A percentile compares a stretch with the other conserved stretches of the same genome.
These are phyloP conservation scores for Mimachlamys varia DNA, from an alignment of 2,888 invertebrate genomes.

Conservation along the genomic window DNA sequence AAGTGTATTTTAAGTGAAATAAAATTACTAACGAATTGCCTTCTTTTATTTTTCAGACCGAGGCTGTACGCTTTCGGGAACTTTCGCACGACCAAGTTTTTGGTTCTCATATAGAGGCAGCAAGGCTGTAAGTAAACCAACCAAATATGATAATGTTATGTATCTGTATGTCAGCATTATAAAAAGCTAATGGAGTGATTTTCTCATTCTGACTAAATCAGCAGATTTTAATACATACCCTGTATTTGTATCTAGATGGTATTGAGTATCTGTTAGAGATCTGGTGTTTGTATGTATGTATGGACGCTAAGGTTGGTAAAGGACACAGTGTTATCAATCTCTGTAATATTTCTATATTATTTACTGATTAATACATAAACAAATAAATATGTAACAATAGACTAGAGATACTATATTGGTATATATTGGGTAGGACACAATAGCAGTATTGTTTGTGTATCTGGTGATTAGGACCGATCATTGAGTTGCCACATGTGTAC, in stretches of 20 bases:
- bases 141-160: not conserved
- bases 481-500: conserved; percentile 24
- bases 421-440: not conserved
- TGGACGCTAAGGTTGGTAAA: not conserved
- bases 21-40: too few relatives aligned
- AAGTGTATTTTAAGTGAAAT: too few relatives aligned
- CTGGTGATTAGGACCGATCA: not conserved
- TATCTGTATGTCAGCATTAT: too few relatives aligned
- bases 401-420: not conserved
- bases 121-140: conserved; percentile 63
- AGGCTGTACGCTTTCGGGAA: conserved; percentile 76
- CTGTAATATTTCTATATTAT: not conserved
- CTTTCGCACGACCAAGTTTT: conserved; percentile 77
- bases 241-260: not conserved
- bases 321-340: not conserved
- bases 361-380: conserved; percentile 1
- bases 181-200: too few relatives aligned
- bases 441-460: not conserved
- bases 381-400: conserved; percentile 2
- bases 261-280: not conserved
- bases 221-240: not conserved
- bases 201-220: not conserved
- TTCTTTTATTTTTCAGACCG: conserved; percentile 64
- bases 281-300: not conserved
- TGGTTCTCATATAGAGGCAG: conserved; percentile 73